Conservation (phyloP, 2,888 invertebrate species). For the Tenthredo scrophulariae region DNA sequence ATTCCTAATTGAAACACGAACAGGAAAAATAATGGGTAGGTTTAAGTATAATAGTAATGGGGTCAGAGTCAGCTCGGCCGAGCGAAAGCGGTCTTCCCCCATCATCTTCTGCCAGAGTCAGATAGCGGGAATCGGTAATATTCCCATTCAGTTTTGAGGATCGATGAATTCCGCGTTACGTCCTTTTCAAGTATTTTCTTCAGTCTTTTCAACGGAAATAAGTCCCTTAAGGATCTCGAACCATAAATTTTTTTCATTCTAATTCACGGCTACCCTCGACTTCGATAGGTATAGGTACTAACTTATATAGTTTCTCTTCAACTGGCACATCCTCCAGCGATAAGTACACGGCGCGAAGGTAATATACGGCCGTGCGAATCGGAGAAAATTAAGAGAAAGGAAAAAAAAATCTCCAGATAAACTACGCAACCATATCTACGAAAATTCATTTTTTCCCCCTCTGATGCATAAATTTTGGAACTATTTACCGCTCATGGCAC, state of each 20-base stretch:
- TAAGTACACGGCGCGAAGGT: not conserved
- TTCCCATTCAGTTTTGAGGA: not conserved
- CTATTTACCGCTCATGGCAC: conserved; percentile 42
- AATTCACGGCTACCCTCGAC: not conserved
- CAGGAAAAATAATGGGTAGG: conserved; percentile 60
- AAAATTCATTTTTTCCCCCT: not conserved
- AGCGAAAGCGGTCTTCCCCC: not conserved
- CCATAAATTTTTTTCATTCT: conserved; percentile 22
- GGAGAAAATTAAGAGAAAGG: not conserved
- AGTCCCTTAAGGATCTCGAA: not conserved
- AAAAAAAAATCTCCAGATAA: not conserved
- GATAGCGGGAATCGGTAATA: conserved; percentile 46
- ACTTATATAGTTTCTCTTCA: not conserved
- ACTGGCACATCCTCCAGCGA: not conserved
- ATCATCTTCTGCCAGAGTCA: conserved; percentile 22
- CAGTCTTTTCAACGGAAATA: not conserved
- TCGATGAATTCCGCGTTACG: conserved; percentile 30
- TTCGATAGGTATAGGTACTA: not conserved
- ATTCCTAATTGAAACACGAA: conserved; percentile 57
- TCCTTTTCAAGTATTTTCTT: not conserved
- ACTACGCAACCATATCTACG: not conserved
- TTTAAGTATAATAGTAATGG: conserved; percentile 51
- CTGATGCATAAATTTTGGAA: not conserved
- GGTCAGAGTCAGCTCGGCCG: not conserved
- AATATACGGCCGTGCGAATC: not conserved